Conservation (phyloP, 2,797 vertebrate species). For the Anas capensis region DNA sequence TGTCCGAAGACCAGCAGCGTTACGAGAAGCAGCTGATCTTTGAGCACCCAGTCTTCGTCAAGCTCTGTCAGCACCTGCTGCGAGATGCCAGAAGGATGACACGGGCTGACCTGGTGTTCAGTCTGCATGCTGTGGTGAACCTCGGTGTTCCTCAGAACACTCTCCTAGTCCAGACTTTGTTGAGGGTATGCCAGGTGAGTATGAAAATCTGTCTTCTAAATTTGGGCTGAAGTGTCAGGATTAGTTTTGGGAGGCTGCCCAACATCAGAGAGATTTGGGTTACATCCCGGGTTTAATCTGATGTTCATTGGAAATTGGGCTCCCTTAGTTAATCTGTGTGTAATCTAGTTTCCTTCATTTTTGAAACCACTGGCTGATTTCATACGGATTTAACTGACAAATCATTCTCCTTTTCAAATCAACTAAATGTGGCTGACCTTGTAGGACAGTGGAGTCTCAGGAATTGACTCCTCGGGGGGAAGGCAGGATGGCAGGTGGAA, state of each 20-base stretch:
- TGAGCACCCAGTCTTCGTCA: constrained; percentile 82
- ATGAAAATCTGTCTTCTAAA: background rate
- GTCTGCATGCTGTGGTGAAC: constrained; percentile 83
- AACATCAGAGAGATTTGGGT: background rate
- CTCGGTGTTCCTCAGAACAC: constrained; percentile 87
- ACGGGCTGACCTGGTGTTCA: constrained; percentile 76
- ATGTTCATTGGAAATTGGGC: background rate
- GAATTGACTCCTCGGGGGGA: background rate
- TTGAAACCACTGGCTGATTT: background rate
- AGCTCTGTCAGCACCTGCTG: constrained; percentile 81
- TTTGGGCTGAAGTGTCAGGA: fast-evolving
- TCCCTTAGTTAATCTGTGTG: background rate
- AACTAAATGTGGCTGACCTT: background rate
- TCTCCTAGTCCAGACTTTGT: constrained; percentile 86
- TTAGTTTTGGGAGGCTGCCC: background rate
- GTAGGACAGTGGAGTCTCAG: background rate
- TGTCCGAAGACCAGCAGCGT: constrained; percentile 82
- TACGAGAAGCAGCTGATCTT: constrained; percentile 86
- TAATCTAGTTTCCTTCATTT: background rate
- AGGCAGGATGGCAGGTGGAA: background rate
- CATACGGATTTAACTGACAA: background rate
- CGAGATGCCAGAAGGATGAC: constrained; percentile 68
- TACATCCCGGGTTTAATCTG: background rate
- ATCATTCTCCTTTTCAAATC: background rate
- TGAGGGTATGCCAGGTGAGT: constrained; percentile 88